phyloP scores from a whole-genome alignment of 2,888 invertebrate species.

The Nyleta sp. region DNA sequence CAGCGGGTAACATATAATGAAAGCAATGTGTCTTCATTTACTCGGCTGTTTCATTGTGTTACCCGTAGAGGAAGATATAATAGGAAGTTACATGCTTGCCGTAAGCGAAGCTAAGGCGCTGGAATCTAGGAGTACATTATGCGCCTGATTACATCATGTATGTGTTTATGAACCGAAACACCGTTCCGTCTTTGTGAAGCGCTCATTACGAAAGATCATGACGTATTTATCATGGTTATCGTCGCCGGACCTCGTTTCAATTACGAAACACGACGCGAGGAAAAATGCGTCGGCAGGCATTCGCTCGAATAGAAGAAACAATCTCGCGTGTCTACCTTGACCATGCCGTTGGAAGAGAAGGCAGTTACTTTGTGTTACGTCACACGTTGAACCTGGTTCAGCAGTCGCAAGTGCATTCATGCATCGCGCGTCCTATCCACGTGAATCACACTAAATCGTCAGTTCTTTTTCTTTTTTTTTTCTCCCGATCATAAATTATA shows the following conservation, averaged over 20 bases:
- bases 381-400: constrained; percentile 63
- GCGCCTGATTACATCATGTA: constrained; percentile 56
- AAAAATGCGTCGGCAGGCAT: constrained; percentile 30
- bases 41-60: constrained; percentile 76
- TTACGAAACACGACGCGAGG: no score
- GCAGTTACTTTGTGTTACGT: constrained; percentile 63
- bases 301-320: constrained; percentile 49
- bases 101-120: constrained; percentile 67
- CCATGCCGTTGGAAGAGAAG: constrained; percentile 60
- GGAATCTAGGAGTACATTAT: constrained; percentile 67
- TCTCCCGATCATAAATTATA: constrained; percentile 39
- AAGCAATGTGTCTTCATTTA: constrained; percentile 81
- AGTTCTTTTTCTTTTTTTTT: constrained; percentile 20
- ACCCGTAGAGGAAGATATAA: constrained; percentile 73
- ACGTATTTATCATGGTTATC: constrained; percentile 25
- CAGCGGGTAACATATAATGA: constrained; percentile 77
- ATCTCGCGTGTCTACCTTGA: constrained; percentile 67
- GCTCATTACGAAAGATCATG: constrained; percentile 31
- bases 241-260: background rate
- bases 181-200: constrained; percentile 30
- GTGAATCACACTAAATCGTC: constrained; percentile 59
- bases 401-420: constrained; percentile 66
- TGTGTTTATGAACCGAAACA: constrained; percentile 47
- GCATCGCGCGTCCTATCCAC: constrained; percentile 58
- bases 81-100: constrained; percentile 71